phyloP scores from a whole-genome alignment of 2,113 vertebrate genomes.

The Saccopteryx leptura region DNA sequence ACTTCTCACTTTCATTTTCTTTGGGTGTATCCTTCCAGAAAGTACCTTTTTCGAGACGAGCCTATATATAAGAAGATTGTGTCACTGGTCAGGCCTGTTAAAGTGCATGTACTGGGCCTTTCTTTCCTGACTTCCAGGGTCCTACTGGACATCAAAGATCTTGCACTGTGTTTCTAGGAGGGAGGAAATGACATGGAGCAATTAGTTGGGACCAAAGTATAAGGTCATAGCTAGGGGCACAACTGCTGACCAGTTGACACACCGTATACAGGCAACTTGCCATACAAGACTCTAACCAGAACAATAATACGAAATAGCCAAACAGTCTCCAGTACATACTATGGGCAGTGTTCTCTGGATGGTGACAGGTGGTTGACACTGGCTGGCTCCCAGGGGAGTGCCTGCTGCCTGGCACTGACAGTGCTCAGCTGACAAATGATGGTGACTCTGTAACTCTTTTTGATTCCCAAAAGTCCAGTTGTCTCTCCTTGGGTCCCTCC shows the following conservation, averaged over 20 bases:
- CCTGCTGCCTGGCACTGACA: not conserved
- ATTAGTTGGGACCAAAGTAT: not conserved
- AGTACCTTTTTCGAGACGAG: not conserved
- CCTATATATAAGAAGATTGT: not conserved
- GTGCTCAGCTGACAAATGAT: not conserved
- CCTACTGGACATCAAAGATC: not conserved
- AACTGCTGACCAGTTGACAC: not conserved
- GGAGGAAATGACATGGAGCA: not conserved
- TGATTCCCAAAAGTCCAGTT: not conserved
- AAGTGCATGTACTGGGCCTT: not conserved
- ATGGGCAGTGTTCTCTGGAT: not conserved
- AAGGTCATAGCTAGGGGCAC: not conserved
- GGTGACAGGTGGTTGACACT: not conserved
- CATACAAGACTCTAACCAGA: not conserved
- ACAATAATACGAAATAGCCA: not conserved
- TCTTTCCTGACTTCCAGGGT: not conserved
- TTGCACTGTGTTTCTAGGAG: not conserved
- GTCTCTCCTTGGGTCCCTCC: not conserved
- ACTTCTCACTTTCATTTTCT: not conserved
- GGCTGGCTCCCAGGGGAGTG: not conserved
- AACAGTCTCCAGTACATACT: not conserved
- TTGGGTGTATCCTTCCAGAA: constrained; percentile 7
- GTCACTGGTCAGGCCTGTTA: not conserved
- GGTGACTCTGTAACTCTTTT: not conserved
- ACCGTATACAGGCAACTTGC: not conserved